Percentiles rank a stretch among this genome's conserved stretches.
phyloP scores from a whole-genome alignment of 30 jellyfish, hydroid and myxozoan genomes.

The Morbakka virulenta region DNA sequence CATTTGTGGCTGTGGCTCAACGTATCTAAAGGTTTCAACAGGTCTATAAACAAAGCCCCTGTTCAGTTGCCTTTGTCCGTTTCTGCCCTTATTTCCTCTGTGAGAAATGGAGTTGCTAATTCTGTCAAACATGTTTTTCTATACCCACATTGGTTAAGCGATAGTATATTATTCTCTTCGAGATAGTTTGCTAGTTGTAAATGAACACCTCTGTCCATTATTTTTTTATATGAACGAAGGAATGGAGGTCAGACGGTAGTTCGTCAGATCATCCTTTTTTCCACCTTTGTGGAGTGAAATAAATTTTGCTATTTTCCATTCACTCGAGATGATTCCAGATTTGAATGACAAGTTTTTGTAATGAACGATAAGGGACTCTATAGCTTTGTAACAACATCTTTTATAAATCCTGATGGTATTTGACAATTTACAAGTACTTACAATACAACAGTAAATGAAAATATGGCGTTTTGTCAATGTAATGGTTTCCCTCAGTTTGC shows the following conservation, averaged over 20 bases:
- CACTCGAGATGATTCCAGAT: constrained; percentile 9
- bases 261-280: constrained; percentile 8
- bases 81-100: neutral
- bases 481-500: too few species aligned
- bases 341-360: constrained; percentile 1
- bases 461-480: too few species aligned
- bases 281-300: constrained; percentile 36
- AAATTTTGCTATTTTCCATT: constrained; percentile 12
- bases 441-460: too few species aligned
- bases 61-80: neutral
- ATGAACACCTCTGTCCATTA: too few species aligned
- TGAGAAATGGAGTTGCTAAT: constrained; percentile 2
- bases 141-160: constrained; percentile 30
- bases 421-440: too few species aligned
- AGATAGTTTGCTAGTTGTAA: too few species aligned
- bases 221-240: constrained; percentile 1
- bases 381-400: too few species aligned
- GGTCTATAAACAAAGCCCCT: neutral
- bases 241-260: constrained; percentile 22
- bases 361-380: too few species aligned
- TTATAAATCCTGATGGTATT: too few species aligned
- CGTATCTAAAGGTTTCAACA: too few species aligned
- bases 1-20: too few species aligned
- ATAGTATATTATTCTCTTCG: too few species aligned
- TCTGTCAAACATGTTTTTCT: constrained; percentile 28